Base-by-base conservation (phyloP, 2,888 invertebrate genomes). In the Polyommatus iphigenia region DNA sequence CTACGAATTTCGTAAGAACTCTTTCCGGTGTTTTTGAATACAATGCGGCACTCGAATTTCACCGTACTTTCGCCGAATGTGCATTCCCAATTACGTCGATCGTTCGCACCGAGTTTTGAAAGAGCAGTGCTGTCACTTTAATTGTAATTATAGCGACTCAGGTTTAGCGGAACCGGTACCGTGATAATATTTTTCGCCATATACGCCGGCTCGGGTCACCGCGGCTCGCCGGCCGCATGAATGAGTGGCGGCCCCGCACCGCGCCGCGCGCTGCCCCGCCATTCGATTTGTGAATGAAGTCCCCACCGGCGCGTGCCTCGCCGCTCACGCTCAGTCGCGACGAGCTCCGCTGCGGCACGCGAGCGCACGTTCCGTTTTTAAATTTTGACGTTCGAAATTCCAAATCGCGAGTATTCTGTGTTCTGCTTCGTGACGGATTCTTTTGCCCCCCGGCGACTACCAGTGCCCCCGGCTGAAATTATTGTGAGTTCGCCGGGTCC, bases 211-310 rank as follows among this genome's bases (percentile, higher is more conserved):
- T 76, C 54, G 29, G 75, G 75, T 75, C 75, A 75, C 75, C 82
- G 81, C 82, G 83, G 82, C 83, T 85, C 86, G 84, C 83, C 86
- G 86, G 84, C 83, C 84, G 89, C 87, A 92, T 93, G 93, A 93
- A 92, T 93, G 93, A 87, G 89, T 87, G 78, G 84, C 84, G 84
- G 82, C 86, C 86, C 86, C 88, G 67, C 67, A 29, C 67, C 67
- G 29, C 88, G 83, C 90, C 88, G 84, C 90, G 83, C 77, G 83
- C 81, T 84, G 85, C 90, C 90, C 91, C 91, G 89, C 91, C 90
- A 87, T 89, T 88, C 87, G 87, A 82, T 89, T 91, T 91, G 92
- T 94, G 93, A 94, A 94, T 94, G 94, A 91, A 92, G 87, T 89
- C 89, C 90, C 91, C 90, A 87, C 89, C 90, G 91, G 93, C 91